Conservation (phyloP, 2,797 vertebrate genomes). For the Odontamblyopus lacepedii region DNA sequence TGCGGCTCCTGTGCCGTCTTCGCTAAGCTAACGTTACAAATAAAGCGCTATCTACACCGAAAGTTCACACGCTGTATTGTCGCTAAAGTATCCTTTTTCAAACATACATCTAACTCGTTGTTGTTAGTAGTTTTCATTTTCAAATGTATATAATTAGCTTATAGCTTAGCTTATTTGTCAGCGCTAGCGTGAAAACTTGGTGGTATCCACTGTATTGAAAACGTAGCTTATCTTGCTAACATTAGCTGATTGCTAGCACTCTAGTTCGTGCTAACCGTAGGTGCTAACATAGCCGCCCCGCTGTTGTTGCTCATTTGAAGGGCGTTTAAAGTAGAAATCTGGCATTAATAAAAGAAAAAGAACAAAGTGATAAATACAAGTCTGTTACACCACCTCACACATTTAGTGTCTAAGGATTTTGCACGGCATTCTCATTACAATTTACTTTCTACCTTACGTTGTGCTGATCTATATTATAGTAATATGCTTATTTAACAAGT, state of each 20-base stretch:
- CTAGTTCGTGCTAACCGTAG: constrained; percentile 55
- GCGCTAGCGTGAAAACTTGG: not conserved
- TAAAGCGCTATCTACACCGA: constrained; percentile 8
- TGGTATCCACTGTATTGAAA: constrained; percentile 3
- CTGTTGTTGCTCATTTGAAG: constrained; percentile 44
- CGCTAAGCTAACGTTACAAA: constrained; percentile 37
- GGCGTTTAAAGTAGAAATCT: constrained; percentile 16
- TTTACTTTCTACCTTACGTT: not conserved
- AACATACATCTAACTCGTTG: not conserved
- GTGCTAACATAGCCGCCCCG: constrained; percentile 52
- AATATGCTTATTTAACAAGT: not conserved
- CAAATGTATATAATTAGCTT: constrained; percentile 1
- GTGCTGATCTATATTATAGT: not conserved
- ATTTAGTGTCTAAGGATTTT: not conserved
- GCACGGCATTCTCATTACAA: not conserved
- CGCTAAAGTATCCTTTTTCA: not conserved
- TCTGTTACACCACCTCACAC: not conserved
- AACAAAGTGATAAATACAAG: not conserved
- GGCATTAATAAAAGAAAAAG: not conserved
- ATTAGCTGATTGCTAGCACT: constrained; percentile 54
- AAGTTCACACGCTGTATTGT: not conserved
- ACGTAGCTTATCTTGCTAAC: constrained; percentile 53
- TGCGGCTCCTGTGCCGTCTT: constrained; percentile 29
- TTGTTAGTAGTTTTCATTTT: not conserved
- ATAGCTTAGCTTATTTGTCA: not conserved